These are phyloP conservation scores for Apomyelois bistriatella DNA, from an alignment of 2,888 invertebrate species.

Conservation along the genomic window DNA sequence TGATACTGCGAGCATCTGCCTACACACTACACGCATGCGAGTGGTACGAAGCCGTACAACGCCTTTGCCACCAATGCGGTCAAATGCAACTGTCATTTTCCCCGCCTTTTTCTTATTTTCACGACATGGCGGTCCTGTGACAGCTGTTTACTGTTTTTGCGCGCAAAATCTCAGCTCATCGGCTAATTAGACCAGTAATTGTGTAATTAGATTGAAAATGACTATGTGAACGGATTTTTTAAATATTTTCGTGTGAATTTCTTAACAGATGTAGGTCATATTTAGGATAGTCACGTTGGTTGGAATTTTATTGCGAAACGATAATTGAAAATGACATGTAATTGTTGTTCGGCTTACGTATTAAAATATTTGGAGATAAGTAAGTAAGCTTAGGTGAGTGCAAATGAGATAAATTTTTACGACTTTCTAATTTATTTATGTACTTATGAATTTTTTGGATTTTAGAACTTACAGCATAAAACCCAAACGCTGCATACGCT, in stretches of 20 bases:
- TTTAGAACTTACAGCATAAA: too few species aligned
- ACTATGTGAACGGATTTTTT: slow-evolving; percentile 33
- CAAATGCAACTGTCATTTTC: slow-evolving; percentile 66
- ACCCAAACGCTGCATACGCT: too few species aligned
- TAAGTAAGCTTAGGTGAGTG: too few species aligned
- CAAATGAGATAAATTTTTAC: too few species aligned
- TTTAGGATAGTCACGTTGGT: not conserved
- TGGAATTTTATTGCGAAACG: not conserved
- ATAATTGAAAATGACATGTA: too few species aligned
- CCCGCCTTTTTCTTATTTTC: slow-evolving; percentile 46
- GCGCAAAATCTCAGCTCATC: slow-evolving; percentile 53
- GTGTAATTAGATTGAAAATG: slow-evolving; percentile 50
- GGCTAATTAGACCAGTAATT: slow-evolving; percentile 37
- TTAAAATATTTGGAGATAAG: too few species aligned
- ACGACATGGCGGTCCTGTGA: slow-evolving; percentile 28
- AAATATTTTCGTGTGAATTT: slow-evolving; percentile 53
- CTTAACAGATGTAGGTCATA: slow-evolving; percentile 53
- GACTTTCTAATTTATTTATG: too few species aligned
- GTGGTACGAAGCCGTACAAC: slow-evolving; percentile 42
- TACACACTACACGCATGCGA: slow-evolving; percentile 57
- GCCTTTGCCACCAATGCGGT: slow-evolving; percentile 40
- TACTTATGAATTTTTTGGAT: too few species aligned
- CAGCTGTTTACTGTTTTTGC: slow-evolving; percentile 53
- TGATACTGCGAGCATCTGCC: slow-evolving; percentile 40
- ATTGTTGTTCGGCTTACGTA: too few species aligned